Evolutionary conservation across 2,113 vertebrate genomes (phyloP).

Genomic region (Trachemys scripta): DNA sequence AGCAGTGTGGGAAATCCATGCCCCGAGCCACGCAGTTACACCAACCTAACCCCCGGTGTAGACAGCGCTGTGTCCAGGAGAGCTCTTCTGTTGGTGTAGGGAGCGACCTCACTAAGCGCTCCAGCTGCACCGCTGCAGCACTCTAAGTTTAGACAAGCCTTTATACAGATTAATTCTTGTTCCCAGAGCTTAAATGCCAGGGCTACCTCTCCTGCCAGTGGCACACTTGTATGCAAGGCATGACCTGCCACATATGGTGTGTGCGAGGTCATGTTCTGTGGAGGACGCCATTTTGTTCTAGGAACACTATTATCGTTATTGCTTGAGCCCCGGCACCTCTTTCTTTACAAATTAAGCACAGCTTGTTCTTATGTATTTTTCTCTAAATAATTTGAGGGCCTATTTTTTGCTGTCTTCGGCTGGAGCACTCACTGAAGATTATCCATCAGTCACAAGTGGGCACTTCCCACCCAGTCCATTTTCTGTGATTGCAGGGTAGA

Average conservation of each 20-base stretch:
- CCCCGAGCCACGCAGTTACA: no score
- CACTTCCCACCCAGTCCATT: background rate
- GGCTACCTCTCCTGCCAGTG: no score
- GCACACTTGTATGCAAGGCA: no score
- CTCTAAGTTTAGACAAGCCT: no score
- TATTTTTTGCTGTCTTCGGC: background rate
- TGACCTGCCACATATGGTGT: no score
- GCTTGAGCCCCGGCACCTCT: background rate
- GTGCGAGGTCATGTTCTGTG: background rate
- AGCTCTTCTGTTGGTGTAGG: no score
- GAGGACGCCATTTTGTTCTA: background rate
- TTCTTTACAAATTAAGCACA: background rate
- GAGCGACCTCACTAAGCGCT: no score
- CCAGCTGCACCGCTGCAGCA: no score
- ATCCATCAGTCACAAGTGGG: background rate
- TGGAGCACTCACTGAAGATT: background rate
- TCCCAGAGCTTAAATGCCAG: no score
- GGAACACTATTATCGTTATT: background rate
- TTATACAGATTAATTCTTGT: no score
- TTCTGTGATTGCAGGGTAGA: background rate
- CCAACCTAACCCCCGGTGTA: no score
- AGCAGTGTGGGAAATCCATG: background rate
- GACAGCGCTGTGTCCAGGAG: no score
- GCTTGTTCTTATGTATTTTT: background rate
- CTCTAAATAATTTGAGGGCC: background rate